phyloP scores from a whole-genome alignment of 35 echinoderm and acorn worm genomes.

The Ophiothrix spiculata region DNA sequence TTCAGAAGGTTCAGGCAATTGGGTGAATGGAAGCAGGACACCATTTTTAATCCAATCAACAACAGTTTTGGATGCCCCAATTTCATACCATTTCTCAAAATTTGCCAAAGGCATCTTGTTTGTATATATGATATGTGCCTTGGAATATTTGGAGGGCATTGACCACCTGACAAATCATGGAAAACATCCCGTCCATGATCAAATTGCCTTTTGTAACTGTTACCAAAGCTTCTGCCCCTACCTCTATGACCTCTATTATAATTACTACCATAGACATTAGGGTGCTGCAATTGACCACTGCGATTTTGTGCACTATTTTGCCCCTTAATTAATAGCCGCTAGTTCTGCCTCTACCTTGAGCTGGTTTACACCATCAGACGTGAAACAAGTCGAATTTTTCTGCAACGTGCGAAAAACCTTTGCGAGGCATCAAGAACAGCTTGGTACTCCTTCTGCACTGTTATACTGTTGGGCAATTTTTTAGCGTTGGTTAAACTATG shows the following conservation, averaged over 20 bases:
- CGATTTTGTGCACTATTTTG: background rate
- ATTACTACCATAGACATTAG: background rate
- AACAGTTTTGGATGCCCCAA: slow-evolving; percentile 20
- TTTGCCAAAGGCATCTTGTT: background rate
- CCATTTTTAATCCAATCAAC: background rate
- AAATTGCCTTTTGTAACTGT: slow-evolving; percentile 1
- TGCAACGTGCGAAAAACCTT: slow-evolving; percentile 6
- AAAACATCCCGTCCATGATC: slow-evolving; percentile 19
- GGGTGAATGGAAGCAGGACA: background rate
- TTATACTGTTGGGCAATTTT: no score
- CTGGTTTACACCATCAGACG: background rate
- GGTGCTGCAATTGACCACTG: background rate
- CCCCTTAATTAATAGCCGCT: slow-evolving; percentile 4
- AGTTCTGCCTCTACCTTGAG: slow-evolving; percentile 7
- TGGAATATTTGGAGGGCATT: background rate
- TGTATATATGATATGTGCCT: background rate
- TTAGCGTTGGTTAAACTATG: no score
- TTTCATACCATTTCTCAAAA: slow-evolving; percentile 8
- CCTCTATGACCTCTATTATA: background rate
- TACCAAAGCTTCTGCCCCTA: background rate
- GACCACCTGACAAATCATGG: background rate
- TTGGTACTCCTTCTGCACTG: slow-evolving; percentile 41
- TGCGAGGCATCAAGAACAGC: background rate
- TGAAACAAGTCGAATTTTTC: slow-evolving; percentile 10
- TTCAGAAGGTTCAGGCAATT: background rate